phyloP scores from a whole-genome alignment of 2,888 invertebrate species.

The Oasisia sp. region DNA sequence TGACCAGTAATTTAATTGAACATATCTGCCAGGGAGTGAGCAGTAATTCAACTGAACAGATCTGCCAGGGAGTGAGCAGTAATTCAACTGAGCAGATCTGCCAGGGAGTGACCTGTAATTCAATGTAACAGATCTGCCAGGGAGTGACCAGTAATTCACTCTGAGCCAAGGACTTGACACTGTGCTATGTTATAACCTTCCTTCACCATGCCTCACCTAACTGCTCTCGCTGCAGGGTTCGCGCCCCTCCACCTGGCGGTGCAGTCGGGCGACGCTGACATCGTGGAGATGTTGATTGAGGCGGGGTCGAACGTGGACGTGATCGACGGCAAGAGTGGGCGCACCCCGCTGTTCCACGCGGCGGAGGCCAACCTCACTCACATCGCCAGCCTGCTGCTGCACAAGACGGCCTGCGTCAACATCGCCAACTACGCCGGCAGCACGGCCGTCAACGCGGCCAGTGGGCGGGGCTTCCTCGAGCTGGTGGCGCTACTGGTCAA shows the following conservation, averaged over 20 bases:
- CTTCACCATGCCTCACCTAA: background rate
- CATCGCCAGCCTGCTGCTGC: conserved; percentile 22
- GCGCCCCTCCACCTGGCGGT: conserved; percentile 36
- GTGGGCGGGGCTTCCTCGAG: conserved; percentile 17
- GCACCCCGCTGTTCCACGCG: conserved; percentile 32
- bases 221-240: conserved; percentile 26
- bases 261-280: conserved; percentile 19
- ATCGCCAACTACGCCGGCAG: conserved; percentile 32
- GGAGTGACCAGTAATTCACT: too few relatives aligned
- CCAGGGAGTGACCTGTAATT: too few relatives aligned
- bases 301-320: conserved; percentile 29
- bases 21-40: too few relatives aligned
- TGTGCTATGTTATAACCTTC: background rate
- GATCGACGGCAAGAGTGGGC: conserved; percentile 36
- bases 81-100: too few relatives aligned
- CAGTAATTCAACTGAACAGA: too few relatives aligned
- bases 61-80: too few relatives aligned
- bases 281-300: conserved; percentile 25
- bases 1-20: too few relatives aligned
- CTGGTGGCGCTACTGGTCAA: conserved; percentile 28
- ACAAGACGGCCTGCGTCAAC: conserved; percentile 24
- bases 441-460: conserved; percentile 29
- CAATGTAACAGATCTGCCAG: too few relatives aligned
- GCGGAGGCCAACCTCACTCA: conserved; percentile 17
- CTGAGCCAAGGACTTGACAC: too few relatives aligned